Percentiles rank a stretch among this genome's conserved stretches.
phyloP scores from a whole-genome alignment of 2,888 invertebrate species.

The Xylocampa areola region DNA sequence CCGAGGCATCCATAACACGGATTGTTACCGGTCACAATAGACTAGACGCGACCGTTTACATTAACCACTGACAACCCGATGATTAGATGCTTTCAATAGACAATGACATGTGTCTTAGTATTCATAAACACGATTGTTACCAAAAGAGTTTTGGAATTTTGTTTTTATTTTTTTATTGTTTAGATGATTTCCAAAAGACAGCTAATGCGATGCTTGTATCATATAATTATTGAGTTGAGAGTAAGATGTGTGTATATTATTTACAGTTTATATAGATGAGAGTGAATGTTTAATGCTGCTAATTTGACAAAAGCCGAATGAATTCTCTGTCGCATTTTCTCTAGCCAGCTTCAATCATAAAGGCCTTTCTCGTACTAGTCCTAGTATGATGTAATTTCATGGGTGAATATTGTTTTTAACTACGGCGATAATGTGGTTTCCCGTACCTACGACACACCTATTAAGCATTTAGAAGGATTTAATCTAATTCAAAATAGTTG shows the following conservation, averaged over 20 bases:
- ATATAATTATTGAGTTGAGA: background rate
- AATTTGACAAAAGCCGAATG: too few relatives aligned
- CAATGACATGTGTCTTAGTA: constrained; percentile 73
- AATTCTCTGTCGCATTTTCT: too few relatives aligned
- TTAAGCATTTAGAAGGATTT: too few relatives aligned
- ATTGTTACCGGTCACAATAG: constrained; percentile 82
- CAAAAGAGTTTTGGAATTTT: constrained; percentile 51
- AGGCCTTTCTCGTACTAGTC: too few relatives aligned
- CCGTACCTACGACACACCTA: too few relatives aligned
- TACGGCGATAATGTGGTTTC: too few relatives aligned
- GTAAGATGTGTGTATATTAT: background rate
- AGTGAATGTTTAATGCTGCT: too few relatives aligned
- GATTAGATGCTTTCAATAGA: constrained; percentile 79
- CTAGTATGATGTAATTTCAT: too few relatives aligned
- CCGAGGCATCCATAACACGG: constrained; percentile 81
- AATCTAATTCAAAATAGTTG: too few relatives aligned
- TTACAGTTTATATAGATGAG: background rate
- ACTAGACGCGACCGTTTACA: constrained; percentile 75
- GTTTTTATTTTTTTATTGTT: constrained; percentile 49
- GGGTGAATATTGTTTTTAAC: too few relatives aligned
- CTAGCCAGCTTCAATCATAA: too few relatives aligned
- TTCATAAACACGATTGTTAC: constrained; percentile 66
- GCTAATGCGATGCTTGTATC: constrained; percentile 33
- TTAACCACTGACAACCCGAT: constrained; percentile 68
- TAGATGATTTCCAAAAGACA: constrained; percentile 44